phyloP scores from a whole-genome alignment of 2,113 vertebrate genomes.

The Puffinus mauretanicus region DNA sequence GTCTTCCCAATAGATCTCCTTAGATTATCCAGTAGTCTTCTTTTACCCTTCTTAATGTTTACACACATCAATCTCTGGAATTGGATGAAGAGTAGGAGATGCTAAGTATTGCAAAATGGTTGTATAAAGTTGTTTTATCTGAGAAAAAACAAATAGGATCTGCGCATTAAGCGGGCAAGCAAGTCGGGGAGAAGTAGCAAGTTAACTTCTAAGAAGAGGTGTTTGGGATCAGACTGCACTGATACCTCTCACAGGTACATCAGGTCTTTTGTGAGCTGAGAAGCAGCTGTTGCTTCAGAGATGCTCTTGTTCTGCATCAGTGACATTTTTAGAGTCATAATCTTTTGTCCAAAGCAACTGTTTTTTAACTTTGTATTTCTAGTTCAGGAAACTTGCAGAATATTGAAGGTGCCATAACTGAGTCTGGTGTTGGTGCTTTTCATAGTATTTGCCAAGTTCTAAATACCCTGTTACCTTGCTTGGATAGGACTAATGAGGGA shows the following conservation, averaged over 20 bases:
- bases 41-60: not conserved
- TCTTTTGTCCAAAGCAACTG: not conserved
- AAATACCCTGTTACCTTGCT: not conserved
- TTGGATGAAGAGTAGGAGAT: not conserved
- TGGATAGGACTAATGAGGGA: not conserved
- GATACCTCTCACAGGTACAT: not conserved
- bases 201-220: not conserved
- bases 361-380: not conserved
- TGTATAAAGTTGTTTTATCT: not conserved
- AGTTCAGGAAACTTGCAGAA: not conserved
- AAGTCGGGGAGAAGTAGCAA: not conserved
- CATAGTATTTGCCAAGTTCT: not conserved
- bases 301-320: not conserved
- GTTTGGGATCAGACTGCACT: not conserved
- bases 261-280: not conserved
- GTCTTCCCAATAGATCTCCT: not conserved
- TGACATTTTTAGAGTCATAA: not conserved
- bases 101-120: not conserved
- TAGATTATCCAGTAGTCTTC: not conserved
- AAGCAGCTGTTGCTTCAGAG: not conserved
- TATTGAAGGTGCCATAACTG: not conserved
- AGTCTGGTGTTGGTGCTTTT: not conserved
- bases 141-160: not conserved
- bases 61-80: not conserved
- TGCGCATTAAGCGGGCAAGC: not conserved